Evolutionary conservation across 2,113 vertebrate species (phyloP), one percentile per base, ranked within the genome.

Genomic region (Neotoma lepida): DNA sequence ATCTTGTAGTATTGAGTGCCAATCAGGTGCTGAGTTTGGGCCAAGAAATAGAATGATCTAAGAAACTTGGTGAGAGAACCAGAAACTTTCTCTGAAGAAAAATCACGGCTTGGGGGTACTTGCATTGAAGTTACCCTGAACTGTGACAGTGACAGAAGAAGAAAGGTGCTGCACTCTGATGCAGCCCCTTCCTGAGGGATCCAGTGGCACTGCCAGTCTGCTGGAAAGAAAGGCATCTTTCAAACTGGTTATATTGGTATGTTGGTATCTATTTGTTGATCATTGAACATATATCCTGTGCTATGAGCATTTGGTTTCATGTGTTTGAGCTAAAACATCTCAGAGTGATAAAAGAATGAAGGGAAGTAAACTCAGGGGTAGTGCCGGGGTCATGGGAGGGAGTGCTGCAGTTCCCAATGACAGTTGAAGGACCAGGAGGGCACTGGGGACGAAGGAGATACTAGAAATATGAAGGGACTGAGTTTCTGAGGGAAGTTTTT

Each of bases 221-320:
- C 71, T 88, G 6, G 78, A 41, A 86, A 58, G 77, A 95, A 90
- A 86, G 39, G 8, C 6, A 28, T 12, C 8, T 88, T 88, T 64
- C 63, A 90, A 64, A 51, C 15, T 70, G 56, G 4, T 56, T 82
- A 6, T 74, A 2, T 49, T 58, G 4, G 73, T 92, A 30, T 17
- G 30, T 84, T 70, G 44, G 35, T 71, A 71, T 80, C 46, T 89
- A 77, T 91, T 78, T 94, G 24, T 63, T 80, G 56, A 64, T 71
- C 49, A 61, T 6, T 80, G 20, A 44, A 86, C 8, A 30, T 18
- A 1, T 15, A 70, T 33, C 10, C 20, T 74, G 30, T 14, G 24
- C 49, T 49, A 70, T 44, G 86, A 20, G 28, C 56, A 90, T 86
- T 78, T 81, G 58, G 46, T 51, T 84, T 88, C 44, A 51, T 35